These are phyloP conservation scores for Tamias sibiricus DNA, from an alignment of 2,113 vertebrate species.

Conservation along the genomic window DNA sequence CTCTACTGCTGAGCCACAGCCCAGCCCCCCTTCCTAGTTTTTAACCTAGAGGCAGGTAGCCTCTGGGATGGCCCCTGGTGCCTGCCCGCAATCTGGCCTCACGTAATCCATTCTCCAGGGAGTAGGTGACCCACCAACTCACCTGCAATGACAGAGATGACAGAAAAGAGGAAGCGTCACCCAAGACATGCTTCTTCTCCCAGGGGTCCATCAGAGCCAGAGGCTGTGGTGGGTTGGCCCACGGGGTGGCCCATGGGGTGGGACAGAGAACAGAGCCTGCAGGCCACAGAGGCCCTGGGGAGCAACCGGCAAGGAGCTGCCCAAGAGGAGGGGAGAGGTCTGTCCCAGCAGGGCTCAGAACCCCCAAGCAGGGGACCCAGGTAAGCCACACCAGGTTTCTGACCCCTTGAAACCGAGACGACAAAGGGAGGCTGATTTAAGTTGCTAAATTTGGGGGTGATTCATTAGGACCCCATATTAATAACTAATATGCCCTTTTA, in stretches of 20 bases:
- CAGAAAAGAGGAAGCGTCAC: fast-evolving
- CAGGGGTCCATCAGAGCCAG: neutral
- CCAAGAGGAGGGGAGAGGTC: fast-evolving
- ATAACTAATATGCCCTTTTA: fast-evolving
- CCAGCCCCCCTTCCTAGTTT: no score
- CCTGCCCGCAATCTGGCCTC: fast-evolving
- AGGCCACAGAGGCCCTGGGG: neutral
- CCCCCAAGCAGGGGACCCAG: neutral
- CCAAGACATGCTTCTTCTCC: fast-evolving
- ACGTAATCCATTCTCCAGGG: neutral
- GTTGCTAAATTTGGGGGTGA: neutral
- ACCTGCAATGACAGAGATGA: neutral
- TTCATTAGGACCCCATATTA: no score
- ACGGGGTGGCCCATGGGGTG: fast-evolving
- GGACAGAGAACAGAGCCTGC: neutral
- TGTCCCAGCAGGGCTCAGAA: fast-evolving
- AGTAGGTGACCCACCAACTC: neutral
- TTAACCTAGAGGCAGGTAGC: neutral
- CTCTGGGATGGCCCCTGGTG: fast-evolving
- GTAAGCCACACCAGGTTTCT: neutral
- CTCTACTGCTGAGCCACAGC: no score
- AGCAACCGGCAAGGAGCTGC: neutral
- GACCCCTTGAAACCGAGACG: fast-evolving
- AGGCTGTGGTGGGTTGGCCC: neutral
- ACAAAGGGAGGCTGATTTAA: fast-evolving